Conservation (phyloP, 2,113 vertebrate genomes). For the Prietella phreatophila region DNA sequence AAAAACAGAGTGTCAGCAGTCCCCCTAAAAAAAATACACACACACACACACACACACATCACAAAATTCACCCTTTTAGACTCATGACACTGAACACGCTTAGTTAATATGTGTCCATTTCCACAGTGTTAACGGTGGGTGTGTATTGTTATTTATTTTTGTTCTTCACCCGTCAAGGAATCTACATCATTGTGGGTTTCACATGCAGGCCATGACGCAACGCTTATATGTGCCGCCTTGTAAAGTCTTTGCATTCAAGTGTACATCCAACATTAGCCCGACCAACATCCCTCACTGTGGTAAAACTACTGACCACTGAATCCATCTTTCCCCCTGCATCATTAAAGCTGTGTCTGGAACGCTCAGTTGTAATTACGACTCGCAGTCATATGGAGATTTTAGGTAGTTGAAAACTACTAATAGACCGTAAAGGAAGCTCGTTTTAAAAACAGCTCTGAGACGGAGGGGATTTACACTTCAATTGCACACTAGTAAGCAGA, state of each 20-base stretch:
- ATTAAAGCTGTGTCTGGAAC: not conserved
- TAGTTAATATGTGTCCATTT: not conserved
- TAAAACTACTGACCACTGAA: not conserved
- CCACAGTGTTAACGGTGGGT: not conserved
- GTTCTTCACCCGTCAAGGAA: not conserved
- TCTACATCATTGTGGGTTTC: not conserved
- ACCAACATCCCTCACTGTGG: not conserved
- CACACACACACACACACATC: not conserved
- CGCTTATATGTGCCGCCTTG: not conserved
- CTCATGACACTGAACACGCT: not conserved
- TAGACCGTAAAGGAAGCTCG: not conserved
- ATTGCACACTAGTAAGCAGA: not conserved
- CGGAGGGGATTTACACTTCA: not conserved
- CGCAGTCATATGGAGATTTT: not conserved
- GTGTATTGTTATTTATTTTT: not conserved
- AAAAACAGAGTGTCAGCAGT: slow-evolving; percentile 77
- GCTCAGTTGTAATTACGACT: not conserved
- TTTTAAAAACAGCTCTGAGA: not conserved
- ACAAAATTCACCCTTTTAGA: not conserved
- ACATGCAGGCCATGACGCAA: not conserved
- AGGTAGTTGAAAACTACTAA: not conserved
- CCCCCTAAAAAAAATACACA: slow-evolving; percentile 69
- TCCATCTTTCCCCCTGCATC: not conserved
- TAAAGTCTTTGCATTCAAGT: not conserved
- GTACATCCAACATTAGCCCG: not conserved